Conservation (phyloP, 2,888 invertebrate species). For the Sisyra terminalis region DNA sequence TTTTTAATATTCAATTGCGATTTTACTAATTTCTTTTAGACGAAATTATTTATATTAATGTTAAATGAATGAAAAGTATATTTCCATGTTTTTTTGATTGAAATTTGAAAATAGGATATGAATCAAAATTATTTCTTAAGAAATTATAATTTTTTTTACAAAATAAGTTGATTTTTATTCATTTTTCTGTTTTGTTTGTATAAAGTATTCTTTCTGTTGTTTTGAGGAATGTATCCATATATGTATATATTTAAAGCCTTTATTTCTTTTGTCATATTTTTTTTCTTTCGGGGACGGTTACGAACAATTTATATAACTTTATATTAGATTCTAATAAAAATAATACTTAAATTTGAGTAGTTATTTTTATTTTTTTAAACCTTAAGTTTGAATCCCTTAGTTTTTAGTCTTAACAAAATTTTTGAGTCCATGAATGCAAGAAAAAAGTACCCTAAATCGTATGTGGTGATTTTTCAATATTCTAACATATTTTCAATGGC, state of each 20-base stretch:
- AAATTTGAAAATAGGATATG: not conserved
- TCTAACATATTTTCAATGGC: too few species aligned
- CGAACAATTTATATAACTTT: constrained; percentile 2
- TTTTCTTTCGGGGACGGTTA: constrained; percentile 5
- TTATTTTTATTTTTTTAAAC: too few species aligned
- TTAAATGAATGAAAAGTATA: not conserved
- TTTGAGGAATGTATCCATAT: too few species aligned
- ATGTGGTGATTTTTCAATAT: too few species aligned
- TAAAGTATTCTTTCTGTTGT: not conserved
- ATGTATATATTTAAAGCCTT: too few species aligned
- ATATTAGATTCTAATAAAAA: constrained; percentile 5
- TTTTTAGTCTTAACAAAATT: too few species aligned
- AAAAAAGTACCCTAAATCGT: too few species aligned
- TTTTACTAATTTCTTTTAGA: too few species aligned
- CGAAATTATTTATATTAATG: not conserved
- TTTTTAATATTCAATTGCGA: too few species aligned
- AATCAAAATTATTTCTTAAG: not conserved
- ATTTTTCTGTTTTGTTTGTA: constrained; percentile 3
- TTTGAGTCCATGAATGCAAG: too few species aligned
- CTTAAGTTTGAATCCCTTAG: too few species aligned
- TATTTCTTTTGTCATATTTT: not conserved
- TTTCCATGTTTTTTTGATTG: not conserved
- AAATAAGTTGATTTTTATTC: constrained; percentile 1
- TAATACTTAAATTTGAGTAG: not conserved
- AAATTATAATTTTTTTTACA: not conserved